These are phyloP conservation scores for Pycnomerus fuliginosus DNA, from an alignment of 2,888 invertebrate species.

Conservation along the genomic window DNA sequence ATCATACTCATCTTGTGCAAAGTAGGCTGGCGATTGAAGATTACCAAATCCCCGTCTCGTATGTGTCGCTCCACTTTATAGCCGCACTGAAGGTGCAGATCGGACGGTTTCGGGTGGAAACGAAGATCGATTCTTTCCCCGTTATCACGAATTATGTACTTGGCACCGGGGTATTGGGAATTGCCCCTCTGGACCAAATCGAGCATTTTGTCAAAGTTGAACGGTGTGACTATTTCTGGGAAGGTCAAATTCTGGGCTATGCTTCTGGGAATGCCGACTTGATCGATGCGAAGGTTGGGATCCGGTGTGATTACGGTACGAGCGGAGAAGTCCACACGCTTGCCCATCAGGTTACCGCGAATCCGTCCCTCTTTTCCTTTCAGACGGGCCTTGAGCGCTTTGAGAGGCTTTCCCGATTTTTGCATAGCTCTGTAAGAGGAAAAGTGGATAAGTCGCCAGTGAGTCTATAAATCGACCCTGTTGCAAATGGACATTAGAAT, in stretches of 20 bases:
- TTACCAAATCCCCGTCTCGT: conserved; percentile 95
- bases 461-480: too few relatives aligned
- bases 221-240: conserved; percentile 98
- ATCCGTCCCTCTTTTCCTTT: conserved; percentile 99
- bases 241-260: conserved; percentile 99
- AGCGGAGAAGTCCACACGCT: conserved; percentile 99
- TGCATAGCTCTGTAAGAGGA: conserved; percentile 81
- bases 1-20: conserved; percentile 99
- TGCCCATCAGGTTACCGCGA: conserved; percentile 99
- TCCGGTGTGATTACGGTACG: conserved; percentile 98
- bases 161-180: conserved; percentile 98
- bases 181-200: conserved; percentile 95
- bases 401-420: conserved; percentile 97
- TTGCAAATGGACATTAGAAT: too few relatives aligned
- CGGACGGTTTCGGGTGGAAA: conserved; percentile 97
- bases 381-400: conserved; percentile 92
- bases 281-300: conserved; percentile 91
- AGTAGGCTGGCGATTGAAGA: conserved; percentile 99
- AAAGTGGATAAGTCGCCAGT: conserved; percentile 8
- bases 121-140: conserved; percentile 97
- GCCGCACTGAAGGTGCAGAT: conserved; percentile 93
- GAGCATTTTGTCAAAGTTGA: conserved; percentile 95
- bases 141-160: conserved; percentile 98
- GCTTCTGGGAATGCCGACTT: conserved; percentile 96
- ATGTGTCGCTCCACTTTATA: conserved; percentile 97